Percentiles rank a stretch among this genome's conserved stretches.
Conservation (phyloP, 2,797 vertebrate species). For the Malurus leucopterus region DNA sequence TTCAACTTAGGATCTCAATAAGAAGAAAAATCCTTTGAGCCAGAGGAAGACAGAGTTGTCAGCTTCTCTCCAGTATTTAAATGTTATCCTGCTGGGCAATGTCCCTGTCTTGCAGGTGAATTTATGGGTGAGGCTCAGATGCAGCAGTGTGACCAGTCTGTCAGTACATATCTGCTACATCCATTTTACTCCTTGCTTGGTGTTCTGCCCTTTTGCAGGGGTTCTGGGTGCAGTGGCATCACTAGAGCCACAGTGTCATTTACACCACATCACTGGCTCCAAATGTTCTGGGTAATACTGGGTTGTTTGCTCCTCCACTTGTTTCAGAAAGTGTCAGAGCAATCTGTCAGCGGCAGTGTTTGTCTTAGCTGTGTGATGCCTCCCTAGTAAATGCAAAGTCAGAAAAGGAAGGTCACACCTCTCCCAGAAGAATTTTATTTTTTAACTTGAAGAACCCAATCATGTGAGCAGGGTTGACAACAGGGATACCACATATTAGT, state of each 20-base stretch:
- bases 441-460: background rate
- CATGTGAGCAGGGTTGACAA: background rate
- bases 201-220: background rate
- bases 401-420: background rate
- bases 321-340: background rate
- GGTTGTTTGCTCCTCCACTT: background rate
- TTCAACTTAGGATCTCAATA: background rate
- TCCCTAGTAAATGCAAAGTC: background rate
- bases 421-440: background rate
- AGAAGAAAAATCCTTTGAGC: background rate
- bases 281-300: background rate
- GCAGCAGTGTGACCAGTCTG: background rate
- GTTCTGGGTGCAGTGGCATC: background rate
- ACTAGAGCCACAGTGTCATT: background rate
- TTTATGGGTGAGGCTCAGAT: background rate
- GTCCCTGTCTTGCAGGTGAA: background rate
- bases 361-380: background rate
- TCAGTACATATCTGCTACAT: background rate
- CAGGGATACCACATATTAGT: background rate
- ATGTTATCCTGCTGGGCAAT: background rate
- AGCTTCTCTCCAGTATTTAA: background rate
- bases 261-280: too few relatives aligned
- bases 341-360: background rate
- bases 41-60: background rate
- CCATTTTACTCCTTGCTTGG: background rate